phyloP scores from a whole-genome alignment of 2,113 vertebrate genomes.

The Xyliphius kryptos region DNA sequence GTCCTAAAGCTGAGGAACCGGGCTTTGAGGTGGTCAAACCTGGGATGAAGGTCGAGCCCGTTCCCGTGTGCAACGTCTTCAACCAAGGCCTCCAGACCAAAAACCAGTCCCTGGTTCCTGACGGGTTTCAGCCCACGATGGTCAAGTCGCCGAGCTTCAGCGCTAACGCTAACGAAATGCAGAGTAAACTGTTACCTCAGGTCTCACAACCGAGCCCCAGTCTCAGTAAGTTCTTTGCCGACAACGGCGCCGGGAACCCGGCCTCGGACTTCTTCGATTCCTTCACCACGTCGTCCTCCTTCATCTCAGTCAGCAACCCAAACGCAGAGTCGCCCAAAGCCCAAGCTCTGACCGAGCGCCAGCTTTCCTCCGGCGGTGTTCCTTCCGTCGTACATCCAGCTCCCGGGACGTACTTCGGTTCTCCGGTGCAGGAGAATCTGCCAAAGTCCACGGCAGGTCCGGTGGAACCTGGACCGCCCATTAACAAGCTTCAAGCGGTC shows the following conservation, averaged over 20 bases:
- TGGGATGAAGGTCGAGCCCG: constrained; percentile 50
- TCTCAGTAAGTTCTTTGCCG: constrained; percentile 91
- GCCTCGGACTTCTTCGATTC: constrained; percentile 96
- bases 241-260: constrained; percentile 69
- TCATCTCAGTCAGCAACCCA: constrained; percentile 93
- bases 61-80: constrained; percentile 94
- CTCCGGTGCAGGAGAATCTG: constrained; percentile 33
- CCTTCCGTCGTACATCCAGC: constrained; percentile 46
- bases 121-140: constrained; percentile 89
- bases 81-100: constrained; percentile 66
- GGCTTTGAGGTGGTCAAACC: constrained; percentile 28
- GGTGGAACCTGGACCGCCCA: constrained; percentile 53
- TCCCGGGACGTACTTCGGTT: constrained; percentile 48
- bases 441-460: constrained; percentile 47
- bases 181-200: constrained; percentile 66
- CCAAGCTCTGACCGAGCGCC: constrained; percentile 56
- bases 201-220: constrained; percentile 94
- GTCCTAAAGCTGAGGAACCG: constrained; percentile 16
- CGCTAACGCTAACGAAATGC: constrained; percentile 63
- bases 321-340: constrained; percentile 68
- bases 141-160: constrained; percentile 94
- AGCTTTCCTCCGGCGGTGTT: constrained; percentile 56
- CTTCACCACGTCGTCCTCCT: constrained; percentile 81
- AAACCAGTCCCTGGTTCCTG: constrained; percentile 67
- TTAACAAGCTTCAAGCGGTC: constrained; percentile 84